Conservation (phyloP, 2,113 vertebrate genomes). For the Cacatua alba region DNA sequence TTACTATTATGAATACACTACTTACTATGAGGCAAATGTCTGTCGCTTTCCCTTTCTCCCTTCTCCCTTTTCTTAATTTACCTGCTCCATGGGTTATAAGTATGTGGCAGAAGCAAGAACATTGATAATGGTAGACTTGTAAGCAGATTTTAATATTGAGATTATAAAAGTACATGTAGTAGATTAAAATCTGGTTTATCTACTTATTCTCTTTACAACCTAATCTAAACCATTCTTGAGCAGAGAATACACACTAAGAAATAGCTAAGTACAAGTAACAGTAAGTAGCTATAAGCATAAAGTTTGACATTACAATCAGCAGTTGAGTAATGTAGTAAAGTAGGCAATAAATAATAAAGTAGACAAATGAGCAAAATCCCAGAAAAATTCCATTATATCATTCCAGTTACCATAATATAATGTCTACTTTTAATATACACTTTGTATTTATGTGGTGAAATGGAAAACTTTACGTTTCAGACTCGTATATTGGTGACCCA, state of each 20-base stretch:
- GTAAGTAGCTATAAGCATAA: neutral
- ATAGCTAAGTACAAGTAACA: neutral
- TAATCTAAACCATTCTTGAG: neutral
- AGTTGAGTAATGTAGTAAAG: neutral
- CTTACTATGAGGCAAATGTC: neutral
- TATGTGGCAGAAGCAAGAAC: neutral
- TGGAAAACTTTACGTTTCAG: slow-evolving; percentile 31
- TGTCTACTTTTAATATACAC: neutral
- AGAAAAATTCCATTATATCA: neutral
- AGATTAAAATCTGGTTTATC: neutral
- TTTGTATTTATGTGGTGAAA: neutral
- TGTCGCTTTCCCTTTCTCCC: neutral
- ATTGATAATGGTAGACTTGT: neutral
- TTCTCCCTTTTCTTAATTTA: neutral
- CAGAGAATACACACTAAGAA: neutral
- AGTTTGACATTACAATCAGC: neutral
- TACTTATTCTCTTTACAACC: neutral
- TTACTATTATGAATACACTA: neutral
- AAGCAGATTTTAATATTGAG: neutral
- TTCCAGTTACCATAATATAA: neutral
- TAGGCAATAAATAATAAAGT: neutral
- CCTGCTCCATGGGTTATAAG: neutral
- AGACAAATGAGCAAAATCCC: neutral
- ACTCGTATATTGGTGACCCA: slow-evolving; percentile 66
- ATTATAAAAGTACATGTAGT: neutral